Evolutionary conservation across 1,140 invertebrate genomes (phyloP), one percentile per base, ranked within the genome.

Genomic region (Zaprionus kolodkinae): DNA sequence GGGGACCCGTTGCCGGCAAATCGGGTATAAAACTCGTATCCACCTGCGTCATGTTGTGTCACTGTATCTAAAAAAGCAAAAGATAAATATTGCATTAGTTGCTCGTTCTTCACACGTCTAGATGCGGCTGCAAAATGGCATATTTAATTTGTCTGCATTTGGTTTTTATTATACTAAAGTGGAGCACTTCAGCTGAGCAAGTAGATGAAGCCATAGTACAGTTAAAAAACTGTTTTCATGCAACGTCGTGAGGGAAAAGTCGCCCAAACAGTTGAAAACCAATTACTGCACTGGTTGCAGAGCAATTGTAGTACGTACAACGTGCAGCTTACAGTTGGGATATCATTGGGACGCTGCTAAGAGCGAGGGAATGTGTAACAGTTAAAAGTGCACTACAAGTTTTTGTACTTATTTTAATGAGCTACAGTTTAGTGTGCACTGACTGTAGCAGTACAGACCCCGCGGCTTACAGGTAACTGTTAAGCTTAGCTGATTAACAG

Each of bases 1-100:
- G 93, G 5, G 96, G 96, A 62, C 96, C 96, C 17, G 92, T 93
- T 12, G 72, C 71, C 43, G 94, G 94, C 56, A 95, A 92, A 92
- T 95, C 94, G 30, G 94, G 94, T 70, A 95, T 92, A 75, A 94
- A 94, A 91, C 83, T 85, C 10, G 90, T 91, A 60, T 92, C 91
- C 73, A 70, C 71, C 52, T 65, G 80, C 25, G 64, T 67, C 84
- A 87, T 87, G 52, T 21, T 70, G 33, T n/a, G n/a, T n/a, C 30
- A 33, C 36, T n/a, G 27, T 30, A 11, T 30, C 21, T 38, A 36
- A 33, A 59, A 11, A 62, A 54, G 45, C 17, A 25, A 35, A 57
- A 17, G 15, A 3, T 35, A 56, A 55, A 54, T 4, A 25, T 35
- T 40, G 21, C 25, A 9, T 63, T 6, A 65, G 45, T 36, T 40